Evolutionary conservation across 2,797 vertebrate genomes (phyloP).

Genomic region (Trachops cirrhosus): DNA sequence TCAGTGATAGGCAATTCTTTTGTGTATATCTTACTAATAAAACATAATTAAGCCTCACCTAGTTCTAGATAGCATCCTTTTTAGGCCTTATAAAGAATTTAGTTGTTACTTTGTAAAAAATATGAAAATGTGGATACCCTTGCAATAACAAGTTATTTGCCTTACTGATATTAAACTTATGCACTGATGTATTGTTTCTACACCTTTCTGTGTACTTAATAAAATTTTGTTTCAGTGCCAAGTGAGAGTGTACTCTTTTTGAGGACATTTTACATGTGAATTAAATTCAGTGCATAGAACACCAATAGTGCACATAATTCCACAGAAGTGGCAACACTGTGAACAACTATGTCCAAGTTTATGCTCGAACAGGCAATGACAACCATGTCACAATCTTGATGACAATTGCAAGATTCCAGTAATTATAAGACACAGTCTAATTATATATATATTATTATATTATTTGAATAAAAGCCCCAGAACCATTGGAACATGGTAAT

Average conservation of each 20-base stretch:
- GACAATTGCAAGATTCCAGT: not conserved
- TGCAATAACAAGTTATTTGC: not conserved
- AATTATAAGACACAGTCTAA: not conserved
- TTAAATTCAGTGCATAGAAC: not conserved
- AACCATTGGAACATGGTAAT: not conserved
- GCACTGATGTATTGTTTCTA: not conserved
- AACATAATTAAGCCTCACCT: not conserved
- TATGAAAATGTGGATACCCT: not conserved
- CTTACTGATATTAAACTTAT: not conserved
- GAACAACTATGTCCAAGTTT: not conserved
- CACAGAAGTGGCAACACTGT: not conserved
- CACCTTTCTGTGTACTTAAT: not conserved
- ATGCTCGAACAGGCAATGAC: not conserved
- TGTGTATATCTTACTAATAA: not conserved
- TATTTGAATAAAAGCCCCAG: not conserved
- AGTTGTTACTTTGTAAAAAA: conserved; percentile 10
- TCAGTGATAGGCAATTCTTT: not conserved
- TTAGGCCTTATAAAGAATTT: not conserved
- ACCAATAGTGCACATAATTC: not conserved
- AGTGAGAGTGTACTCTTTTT: not conserved
- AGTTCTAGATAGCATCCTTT: not conserved
- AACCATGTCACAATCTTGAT: not conserved
- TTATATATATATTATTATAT: not conserved
- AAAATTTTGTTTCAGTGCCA: not conserved
- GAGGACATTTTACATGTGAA: not conserved